Percentiles rank a stretch among this genome's conserved stretches.
phyloP scores from a whole-genome alignment of 2,113 vertebrate genomes.

The Cyphomyrus plagiostoma region DNA sequence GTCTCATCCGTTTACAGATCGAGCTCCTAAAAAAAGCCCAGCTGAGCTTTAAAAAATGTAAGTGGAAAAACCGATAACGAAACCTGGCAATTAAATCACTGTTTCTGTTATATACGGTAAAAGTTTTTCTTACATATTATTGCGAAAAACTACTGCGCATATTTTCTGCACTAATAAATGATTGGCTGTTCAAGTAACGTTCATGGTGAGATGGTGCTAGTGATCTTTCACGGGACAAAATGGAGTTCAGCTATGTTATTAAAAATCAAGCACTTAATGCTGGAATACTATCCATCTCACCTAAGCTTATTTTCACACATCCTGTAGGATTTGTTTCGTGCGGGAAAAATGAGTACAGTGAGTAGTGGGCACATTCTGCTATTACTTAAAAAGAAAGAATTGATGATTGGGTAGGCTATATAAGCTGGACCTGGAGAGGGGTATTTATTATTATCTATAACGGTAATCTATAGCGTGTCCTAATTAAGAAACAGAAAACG shows the following conservation, averaged over 20 bases:
- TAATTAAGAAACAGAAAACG: not conserved
- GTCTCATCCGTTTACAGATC: not conserved
- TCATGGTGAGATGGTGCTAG: not conserved
- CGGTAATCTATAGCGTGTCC: not conserved
- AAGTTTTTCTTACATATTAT: not conserved
- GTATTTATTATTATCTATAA: not conserved
- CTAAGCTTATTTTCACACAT: not conserved
- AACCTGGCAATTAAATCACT: not conserved
- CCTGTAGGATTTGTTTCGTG: not conserved
- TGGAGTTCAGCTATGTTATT: not conserved
- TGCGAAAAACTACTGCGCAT: not conserved
- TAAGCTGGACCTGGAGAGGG: not conserved
- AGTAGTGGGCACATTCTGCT: not conserved
- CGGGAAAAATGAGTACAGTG: not conserved
- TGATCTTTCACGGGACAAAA: not conserved
- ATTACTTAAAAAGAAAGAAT: not conserved
- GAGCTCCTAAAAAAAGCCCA: not conserved
- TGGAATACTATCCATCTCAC: not conserved
- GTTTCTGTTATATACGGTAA: not conserved
- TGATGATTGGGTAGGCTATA: not conserved
- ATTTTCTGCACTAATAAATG: not conserved
- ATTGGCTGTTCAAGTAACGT: not conserved
- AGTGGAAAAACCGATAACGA: not conserved
- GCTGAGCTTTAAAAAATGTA: not conserved
- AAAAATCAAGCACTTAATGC: not conserved